phyloP scores from a whole-genome alignment of 2,888 invertebrate genomes.

The Helicoverpa assulta region DNA sequence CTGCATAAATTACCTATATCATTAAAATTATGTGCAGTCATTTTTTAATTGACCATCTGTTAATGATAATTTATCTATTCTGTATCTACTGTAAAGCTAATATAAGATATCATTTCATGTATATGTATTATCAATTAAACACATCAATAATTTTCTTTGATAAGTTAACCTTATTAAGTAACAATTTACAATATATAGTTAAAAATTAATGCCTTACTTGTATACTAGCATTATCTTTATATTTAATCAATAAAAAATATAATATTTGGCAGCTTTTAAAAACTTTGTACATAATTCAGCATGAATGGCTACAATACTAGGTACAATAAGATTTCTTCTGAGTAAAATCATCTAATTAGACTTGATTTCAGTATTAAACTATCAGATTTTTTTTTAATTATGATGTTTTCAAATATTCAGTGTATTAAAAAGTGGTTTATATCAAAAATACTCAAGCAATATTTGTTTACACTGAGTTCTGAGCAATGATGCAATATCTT shows the following conservation, averaged over 20 bases:
- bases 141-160: too few relatives aligned
- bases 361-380: background rate
- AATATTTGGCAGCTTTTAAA: background rate
- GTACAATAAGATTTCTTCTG: too few relatives aligned
- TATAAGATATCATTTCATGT: background rate
- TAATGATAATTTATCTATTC: too few relatives aligned
- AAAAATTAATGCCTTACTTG: too few relatives aligned
- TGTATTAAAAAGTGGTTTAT: background rate
- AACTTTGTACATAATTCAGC: background rate
- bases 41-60: too few relatives aligned
- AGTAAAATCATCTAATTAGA: background rate
- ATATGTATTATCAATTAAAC: background rate
- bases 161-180: too few relatives aligned
- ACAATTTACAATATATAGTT: too few relatives aligned
- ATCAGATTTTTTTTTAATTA: background rate
- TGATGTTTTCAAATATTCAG: constrained; percentile 2
- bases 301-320: background rate
- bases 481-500: constrained; percentile 57
- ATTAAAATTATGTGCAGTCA: background rate
- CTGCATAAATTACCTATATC: background rate
- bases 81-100: background rate
- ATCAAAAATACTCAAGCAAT: background rate
- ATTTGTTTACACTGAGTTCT: background rate
- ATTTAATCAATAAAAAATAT: background rate
- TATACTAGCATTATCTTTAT: background rate